These are phyloP conservation scores for Menidia beryllina DNA, from an alignment of 2,113 vertebrate species.

Conservation along the genomic window DNA sequence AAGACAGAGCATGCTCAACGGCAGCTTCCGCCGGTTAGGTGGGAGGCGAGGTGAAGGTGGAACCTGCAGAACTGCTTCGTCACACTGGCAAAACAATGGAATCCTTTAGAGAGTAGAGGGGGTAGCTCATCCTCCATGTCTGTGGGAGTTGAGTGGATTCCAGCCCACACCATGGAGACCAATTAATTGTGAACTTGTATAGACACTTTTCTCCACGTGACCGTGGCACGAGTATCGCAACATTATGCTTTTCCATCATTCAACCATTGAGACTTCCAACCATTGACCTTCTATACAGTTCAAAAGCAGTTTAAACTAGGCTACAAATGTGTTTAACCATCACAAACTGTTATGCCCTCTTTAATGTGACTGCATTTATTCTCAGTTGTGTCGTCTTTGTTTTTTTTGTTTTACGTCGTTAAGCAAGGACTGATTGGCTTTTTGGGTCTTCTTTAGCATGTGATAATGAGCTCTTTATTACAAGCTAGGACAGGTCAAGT, in stretches of 20 bases:
- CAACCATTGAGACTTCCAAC: neutral
- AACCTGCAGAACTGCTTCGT: constrained; percentile 82
- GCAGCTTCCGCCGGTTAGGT: constrained; percentile 25
- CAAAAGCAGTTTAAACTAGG: neutral
- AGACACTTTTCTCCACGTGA: neutral
- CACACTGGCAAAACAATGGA: constrained; percentile 72
- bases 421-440: neutral
- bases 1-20: constrained; percentile 26
- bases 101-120: constrained; percentile 28
- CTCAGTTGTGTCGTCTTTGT: neutral
- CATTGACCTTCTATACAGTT: neutral
- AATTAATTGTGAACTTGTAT: constrained; percentile 10
- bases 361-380: neutral
- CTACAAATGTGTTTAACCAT: neutral
- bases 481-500: neutral
- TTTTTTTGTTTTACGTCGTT: neutral
- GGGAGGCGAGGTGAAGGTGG: constrained; percentile 54
- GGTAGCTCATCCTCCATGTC: constrained; percentile 42
- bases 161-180: constrained; percentile 19
- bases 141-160: constrained; percentile 20
- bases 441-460: neutral
- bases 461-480: neutral
- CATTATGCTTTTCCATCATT: neutral
- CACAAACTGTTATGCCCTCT: neutral
- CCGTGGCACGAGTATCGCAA: neutral